Percentiles rank a stretch among this genome's conserved stretches.
These are phyloP conservation scores for Episyrphus balteatus DNA, from an alignment of 1,140 invertebrate genomes.

Conservation along the genomic window DNA sequence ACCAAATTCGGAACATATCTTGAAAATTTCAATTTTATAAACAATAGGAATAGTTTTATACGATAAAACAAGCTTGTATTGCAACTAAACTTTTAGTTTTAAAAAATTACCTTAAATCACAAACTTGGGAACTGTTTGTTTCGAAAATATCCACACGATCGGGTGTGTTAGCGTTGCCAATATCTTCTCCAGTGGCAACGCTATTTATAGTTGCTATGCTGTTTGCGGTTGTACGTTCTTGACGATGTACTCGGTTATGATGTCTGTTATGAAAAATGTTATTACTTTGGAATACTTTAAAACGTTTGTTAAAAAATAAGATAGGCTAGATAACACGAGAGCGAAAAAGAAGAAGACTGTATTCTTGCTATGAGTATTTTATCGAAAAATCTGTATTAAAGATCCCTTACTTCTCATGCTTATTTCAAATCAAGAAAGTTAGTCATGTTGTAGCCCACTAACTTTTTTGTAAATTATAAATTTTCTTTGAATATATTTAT, in stretches of 20 bases:
- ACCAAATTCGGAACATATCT: conserved; percentile 4
- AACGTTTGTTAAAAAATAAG: no score
- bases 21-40: not conserved
- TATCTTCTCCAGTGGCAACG: conserved; percentile 17
- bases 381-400: no score
- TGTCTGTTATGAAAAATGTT: conserved; percentile 35
- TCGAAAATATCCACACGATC: conserved; percentile 3
- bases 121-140: conserved; percentile 3
- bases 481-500: conserved; percentile 1
- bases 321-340: no score
- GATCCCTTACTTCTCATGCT: no score
- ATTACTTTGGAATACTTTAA: no score
- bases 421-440: no score
- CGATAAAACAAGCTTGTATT: not conserved
- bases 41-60: not conserved
- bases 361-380: no score
- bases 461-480: not conserved
- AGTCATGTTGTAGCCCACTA: no score
- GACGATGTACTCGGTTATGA: conserved; percentile 56
- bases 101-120: conserved; percentile 6
- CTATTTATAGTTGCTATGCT: conserved; percentile 39
- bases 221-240: conserved; percentile 42
- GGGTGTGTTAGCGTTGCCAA: not conserved
- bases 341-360: no score
- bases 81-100: no score